A percentile compares a stretch with the other conserved stretches of the same genome.
Conservation (phyloP, 2,113 vertebrate species). For the Ranitomeya variabilis region DNA sequence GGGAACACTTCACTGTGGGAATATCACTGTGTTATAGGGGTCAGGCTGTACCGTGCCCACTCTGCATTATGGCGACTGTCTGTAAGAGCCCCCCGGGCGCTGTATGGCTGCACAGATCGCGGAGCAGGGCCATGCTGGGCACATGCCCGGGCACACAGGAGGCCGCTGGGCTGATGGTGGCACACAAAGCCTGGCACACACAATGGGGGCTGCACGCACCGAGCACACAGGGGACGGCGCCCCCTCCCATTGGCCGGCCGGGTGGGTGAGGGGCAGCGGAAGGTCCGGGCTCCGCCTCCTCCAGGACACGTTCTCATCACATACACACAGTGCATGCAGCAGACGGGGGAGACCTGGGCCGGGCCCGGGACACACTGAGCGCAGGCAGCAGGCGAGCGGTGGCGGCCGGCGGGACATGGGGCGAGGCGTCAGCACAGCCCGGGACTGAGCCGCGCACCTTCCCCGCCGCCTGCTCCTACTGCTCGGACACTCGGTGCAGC, state of each 20-base stretch:
- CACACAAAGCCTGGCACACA: slow-evolving; percentile 4
- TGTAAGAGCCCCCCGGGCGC: too few species aligned
- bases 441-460: neutral
- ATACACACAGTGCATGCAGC: slow-evolving; percentile 48
- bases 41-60: too few species aligned
- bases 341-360: slow-evolving; percentile 37
- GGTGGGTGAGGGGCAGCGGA: slow-evolving; percentile 57
- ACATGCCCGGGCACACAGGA: neutral
- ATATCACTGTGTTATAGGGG: too few species aligned
- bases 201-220: neutral
- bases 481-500: neutral
- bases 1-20: too few species aligned
- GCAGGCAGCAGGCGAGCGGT: neutral
- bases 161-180: neutral
- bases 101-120: too few species aligned
- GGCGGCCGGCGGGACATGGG: slow-evolving; percentile 25
- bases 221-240: neutral
- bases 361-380: slow-evolving; percentile 25
- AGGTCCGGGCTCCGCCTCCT: slow-evolving; percentile 53
- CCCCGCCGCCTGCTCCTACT: neutral
- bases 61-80: too few species aligned
- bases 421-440: neutral
- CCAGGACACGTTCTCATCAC: slow-evolving; percentile 52
- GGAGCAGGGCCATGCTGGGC: neutral
- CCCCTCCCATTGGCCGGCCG: slow-evolving; percentile 42